Evolutionary conservation across 1,140 invertebrate genomes (phyloP).

Genomic region (Phymastichus coffea): DNA sequence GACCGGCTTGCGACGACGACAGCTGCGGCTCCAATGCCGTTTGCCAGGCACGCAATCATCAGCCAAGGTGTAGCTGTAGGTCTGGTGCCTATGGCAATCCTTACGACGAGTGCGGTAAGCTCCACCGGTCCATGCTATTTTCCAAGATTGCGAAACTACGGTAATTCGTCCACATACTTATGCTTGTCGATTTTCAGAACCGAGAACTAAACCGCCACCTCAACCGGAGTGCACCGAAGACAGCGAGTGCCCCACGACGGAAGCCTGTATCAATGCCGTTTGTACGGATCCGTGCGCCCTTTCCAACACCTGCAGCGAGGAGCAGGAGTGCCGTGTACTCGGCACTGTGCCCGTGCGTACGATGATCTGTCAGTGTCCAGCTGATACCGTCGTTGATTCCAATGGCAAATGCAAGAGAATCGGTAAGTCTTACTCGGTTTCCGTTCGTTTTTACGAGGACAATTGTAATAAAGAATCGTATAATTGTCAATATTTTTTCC

Average conservation of each 20-base stretch:
- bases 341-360: slow-evolving; percentile 77
- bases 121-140: too few species aligned
- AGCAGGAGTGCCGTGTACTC: slow-evolving; percentile 76
- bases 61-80: slow-evolving; percentile 76
- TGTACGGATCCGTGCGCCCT: slow-evolving; percentile 77
- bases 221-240: slow-evolving; percentile 71
- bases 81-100: slow-evolving; percentile 76
- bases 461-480: too few species aligned
- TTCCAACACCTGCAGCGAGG: slow-evolving; percentile 67
- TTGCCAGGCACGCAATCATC: slow-evolving; percentile 73
- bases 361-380: slow-evolving; percentile 78
- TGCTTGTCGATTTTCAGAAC: slow-evolving; percentile 27
- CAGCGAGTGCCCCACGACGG: slow-evolving; percentile 70
- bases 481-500: background rate
- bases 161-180: too few species aligned
- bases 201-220: slow-evolving; percentile 32
- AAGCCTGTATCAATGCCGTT: slow-evolving; percentile 74
- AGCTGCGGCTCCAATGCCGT: slow-evolving; percentile 74
- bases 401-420: slow-evolving; percentile 67
- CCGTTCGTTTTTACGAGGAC: too few species aligned
- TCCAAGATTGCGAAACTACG: too few species aligned
- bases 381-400: slow-evolving; percentile 66
- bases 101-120: slow-evolving; percentile 68
- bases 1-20: slow-evolving; percentile 76
- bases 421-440: slow-evolving; percentile 40